These are phyloP conservation scores for Lithophane socia DNA, from an alignment of 2,888 invertebrate genomes.

Conservation along the genomic window DNA sequence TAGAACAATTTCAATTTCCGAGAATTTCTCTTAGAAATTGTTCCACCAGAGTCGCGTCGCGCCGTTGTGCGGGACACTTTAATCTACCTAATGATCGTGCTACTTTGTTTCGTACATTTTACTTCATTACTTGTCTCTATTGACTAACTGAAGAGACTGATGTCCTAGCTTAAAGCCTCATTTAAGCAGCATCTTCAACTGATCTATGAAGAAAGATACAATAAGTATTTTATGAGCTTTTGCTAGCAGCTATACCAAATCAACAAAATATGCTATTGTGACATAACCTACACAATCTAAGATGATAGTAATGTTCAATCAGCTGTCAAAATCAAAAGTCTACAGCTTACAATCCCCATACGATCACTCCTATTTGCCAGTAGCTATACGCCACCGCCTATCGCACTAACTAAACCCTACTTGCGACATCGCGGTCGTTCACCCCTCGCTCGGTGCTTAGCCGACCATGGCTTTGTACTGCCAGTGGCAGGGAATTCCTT, in stretches of 20 bases:
- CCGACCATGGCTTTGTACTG: slow-evolving; percentile 41
- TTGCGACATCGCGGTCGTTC: slow-evolving; percentile 61
- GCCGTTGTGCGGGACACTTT: neutral
- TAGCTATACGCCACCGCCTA: neutral
- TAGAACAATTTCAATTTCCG: too few relatives aligned
- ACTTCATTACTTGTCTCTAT: neutral
- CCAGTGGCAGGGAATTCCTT: slow-evolving; percentile 45
- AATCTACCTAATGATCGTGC: neutral
- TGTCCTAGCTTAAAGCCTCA: neutral
- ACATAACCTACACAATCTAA: neutral
- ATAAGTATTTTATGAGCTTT: neutral
- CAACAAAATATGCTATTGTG: neutral
- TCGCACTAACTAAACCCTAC: slow-evolving; percentile 32
- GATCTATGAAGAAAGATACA: neutral
- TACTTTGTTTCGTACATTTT: neutral
- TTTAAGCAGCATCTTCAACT: neutral
- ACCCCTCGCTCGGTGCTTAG: slow-evolving; percentile 53
- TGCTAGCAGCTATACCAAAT: neutral
- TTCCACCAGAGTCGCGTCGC: too few relatives aligned
- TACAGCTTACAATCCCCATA: neutral
- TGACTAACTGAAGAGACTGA: neutral
- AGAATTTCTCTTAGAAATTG: too few relatives aligned
- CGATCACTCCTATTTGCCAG: slow-evolving; percentile 2
- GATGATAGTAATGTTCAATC: neutral
- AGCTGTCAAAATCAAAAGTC: neutral